Base-by-base conservation (phyloP, 1,140 invertebrate species). In the Pseudachorutes palmiensis region DNA sequence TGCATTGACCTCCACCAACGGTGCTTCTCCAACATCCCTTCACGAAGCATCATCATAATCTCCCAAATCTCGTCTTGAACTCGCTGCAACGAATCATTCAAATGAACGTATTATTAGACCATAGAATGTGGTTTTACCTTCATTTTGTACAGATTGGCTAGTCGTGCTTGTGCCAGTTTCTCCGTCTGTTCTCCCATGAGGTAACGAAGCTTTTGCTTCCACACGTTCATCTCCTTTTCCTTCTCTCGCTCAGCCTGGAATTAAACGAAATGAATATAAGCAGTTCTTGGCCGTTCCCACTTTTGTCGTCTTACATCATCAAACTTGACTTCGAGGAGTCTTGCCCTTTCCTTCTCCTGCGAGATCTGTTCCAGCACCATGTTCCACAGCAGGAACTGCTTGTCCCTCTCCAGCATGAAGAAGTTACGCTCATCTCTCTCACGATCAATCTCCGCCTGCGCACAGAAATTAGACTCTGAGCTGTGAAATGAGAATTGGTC, bases 381-480 rank as follows among this genome's bases (percentile, higher is more conserved):
- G 78, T 97, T 92, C 93, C 93, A 97, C 79, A 95, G 95, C 31
- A 90, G 92, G 69, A 91, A 84, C 19, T 97, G 85, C 80, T 95
- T 95, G 77, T 97, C 94, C 72, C 94, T 82, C 79, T 98, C 94
- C 61, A 97, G 77, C 80, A 97, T 94, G 74, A 97, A 96, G 76
- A 90, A 96, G 78, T 97, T 97, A 71, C 94, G 81, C 78, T 97
- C 93, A 79, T 97, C 93, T 73, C 93, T 82, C 79, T 97, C 94
- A 55, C 91, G 84, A 75, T 97, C 93, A 76, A 96, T 81, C 80
- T 97, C 92, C 74, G 67, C 60, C 72, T 74, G 62, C 36, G 3
- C 32, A 64, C 2, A 67, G 5, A 60, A 64, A 28, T 36, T 63
- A 14, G 33, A 30, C 33, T 2, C 19, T 41, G 36, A 3, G 9